These are phyloP conservation scores for Listronotus oregonensis DNA, from an alignment of 1,140 invertebrate species.

Conservation along the genomic window DNA sequence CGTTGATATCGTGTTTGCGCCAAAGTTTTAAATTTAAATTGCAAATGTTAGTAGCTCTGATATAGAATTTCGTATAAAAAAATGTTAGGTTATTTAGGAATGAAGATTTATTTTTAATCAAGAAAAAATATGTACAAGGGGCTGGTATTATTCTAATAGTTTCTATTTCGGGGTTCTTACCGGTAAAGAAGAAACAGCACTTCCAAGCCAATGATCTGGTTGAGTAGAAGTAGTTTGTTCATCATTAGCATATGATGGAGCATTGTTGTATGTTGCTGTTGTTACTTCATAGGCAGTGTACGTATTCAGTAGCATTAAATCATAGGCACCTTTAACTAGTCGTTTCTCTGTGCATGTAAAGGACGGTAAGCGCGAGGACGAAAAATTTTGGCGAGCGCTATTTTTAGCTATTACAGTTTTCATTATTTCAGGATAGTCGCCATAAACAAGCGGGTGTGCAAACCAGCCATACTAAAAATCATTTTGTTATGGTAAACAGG, in stretches of 20 bases:
- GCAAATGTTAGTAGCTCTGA: no score
- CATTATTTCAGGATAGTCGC: constrained; percentile 68
- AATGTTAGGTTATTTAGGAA: no score
- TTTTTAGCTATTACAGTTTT: constrained; percentile 61
- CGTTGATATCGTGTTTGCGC: no score
- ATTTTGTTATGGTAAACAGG: no score
- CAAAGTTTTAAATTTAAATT: no score
- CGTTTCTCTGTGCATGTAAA: constrained; percentile 60
- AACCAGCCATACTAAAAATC: constrained; percentile 64
- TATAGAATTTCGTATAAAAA: no score
- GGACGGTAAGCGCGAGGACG: constrained; percentile 56
- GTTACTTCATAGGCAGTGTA: constrained; percentile 12
- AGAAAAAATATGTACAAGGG: no score
- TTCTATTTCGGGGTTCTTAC: no score
- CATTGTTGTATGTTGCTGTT: neutral
- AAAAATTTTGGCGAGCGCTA: constrained; percentile 63
- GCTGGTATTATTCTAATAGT: no score
- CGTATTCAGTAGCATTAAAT: constrained; percentile 19
- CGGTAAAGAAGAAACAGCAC: neutral
- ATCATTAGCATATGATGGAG: constrained; percentile 17
- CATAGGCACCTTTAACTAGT: constrained; percentile 56
- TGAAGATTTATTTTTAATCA: no score
- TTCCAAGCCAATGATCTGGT: neutral
- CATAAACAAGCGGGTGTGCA: constrained; percentile 66
- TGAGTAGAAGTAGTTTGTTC: constrained; percentile 2